A percentile compares a stretch with the other conserved stretches of the same genome.
These are phyloP conservation scores for Bruchidius siliquastri DNA, from an alignment of 2,888 invertebrate genomes.

Conservation along the genomic window DNA sequence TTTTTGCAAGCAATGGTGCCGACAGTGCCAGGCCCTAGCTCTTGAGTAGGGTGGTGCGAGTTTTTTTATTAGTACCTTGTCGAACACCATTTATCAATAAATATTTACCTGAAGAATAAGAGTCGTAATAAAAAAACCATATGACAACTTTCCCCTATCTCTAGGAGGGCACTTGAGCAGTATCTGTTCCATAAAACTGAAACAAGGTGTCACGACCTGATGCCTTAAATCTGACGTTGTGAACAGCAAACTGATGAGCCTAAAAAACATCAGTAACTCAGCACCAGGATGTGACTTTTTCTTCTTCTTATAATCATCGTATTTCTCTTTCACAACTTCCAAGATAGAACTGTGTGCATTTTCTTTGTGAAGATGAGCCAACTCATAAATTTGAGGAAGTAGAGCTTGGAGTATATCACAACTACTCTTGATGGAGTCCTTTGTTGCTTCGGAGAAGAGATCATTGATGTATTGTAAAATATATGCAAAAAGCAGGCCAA, in stretches of 20 bases:
- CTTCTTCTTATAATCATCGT: slow-evolving; percentile 57
- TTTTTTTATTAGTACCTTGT: too few species aligned
- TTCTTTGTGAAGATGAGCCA: slow-evolving; percentile 67
- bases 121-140: slow-evolving; percentile 71
- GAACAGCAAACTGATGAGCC: slow-evolving; percentile 74
- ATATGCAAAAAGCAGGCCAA: slow-evolving; percentile 69
- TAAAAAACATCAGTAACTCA: slow-evolving; percentile 74
- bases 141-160: slow-evolving; percentile 63
- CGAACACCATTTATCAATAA: too few species aligned
- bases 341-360: slow-evolving; percentile 62
- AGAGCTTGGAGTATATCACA: slow-evolving; percentile 59
- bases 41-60: too few species aligned
- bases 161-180: slow-evolving; percentile 60
- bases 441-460: slow-evolving; percentile 48
- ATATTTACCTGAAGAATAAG: slow-evolving; percentile 64
- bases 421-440: slow-evolving; percentile 48
- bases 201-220: slow-evolving; percentile 79
- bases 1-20: too few species aligned
- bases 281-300: slow-evolving; percentile 59
- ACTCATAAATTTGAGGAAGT: slow-evolving; percentile 56
- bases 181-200: slow-evolving; percentile 80
- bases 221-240: slow-evolving; percentile 89
- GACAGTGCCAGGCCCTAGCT: too few species aligned
- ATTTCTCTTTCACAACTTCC: slow-evolving; percentile 71
- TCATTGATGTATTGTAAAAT: slow-evolving; percentile 75